phyloP scores from a whole-genome alignment of 2,888 invertebrate genomes.

The Hyposoter dolosus region DNA sequence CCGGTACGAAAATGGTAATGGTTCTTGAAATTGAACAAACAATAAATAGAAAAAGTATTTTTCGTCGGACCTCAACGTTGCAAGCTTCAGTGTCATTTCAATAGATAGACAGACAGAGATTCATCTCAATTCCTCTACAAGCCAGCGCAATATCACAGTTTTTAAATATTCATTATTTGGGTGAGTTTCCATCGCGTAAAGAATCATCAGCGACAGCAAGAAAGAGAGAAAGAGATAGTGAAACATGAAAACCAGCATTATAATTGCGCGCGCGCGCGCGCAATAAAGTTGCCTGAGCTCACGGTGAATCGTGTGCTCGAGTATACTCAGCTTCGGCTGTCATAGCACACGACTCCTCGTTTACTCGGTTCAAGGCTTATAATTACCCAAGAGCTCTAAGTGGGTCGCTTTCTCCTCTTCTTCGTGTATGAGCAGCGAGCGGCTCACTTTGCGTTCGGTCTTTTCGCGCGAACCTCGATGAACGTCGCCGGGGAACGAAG shows the following conservation, averaged over 20 bases:
- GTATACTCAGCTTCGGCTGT: not conserved
- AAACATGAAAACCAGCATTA: not conserved
- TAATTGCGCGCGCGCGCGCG: conserved; percentile 6
- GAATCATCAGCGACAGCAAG: not conserved
- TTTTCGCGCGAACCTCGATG: conserved; percentile 37
- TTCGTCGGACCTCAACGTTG: no score
- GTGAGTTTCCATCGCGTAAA: not conserved
- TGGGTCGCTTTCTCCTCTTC: conserved; percentile 83
- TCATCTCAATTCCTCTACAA: not conserved
- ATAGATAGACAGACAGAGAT: no score
- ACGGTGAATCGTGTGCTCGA: not conserved
- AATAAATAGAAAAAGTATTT: not conserved
- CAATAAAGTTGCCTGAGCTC: conserved; percentile 12
- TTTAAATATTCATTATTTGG: not conserved
- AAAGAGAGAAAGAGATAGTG: not conserved
- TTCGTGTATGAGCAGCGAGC: conserved; percentile 1
- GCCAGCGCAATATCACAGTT: not conserved
- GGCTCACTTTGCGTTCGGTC: conserved; percentile 75
- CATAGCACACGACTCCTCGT: conserved; percentile 78
- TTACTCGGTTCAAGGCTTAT: conserved; percentile 83
- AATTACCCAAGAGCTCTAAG: conserved; percentile 82
- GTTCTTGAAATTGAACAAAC: not conserved
- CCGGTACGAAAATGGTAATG: no score
- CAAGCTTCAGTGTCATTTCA: no score
- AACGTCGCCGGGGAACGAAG: conserved; percentile 70